Base-by-base conservation (phyloP, 2,113 vertebrate genomes). In the Channa maculata region DNA sequence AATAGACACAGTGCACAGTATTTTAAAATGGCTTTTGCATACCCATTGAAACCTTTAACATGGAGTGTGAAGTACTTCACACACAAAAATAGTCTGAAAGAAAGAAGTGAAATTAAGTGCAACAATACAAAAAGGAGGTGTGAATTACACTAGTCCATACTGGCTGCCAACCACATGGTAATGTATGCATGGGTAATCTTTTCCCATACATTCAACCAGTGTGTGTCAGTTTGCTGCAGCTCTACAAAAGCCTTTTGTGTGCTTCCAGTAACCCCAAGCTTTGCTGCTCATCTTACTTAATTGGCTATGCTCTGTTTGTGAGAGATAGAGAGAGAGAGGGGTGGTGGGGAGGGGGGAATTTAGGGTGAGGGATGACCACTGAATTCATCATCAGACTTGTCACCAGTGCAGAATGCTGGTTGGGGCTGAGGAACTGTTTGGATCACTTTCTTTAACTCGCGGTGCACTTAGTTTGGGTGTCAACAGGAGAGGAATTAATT, bases 241-340 rank as follows among this genome's bases (percentile, higher is more conserved):
- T 14, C 8, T 13, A 92, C 89, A 92, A 90, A 86, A 82, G 84
- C 81, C 85, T 82, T 91, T 93, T 93, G 91, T 93, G 66, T 68
- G 78, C 67, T 92, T 92, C 87, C 90, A 90, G 91, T 91, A 91
- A 92, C 65, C 46, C 73, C 80, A 81, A 83, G 90, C 85, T 66
- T 77, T 88, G 60, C 73, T 77, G 83, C 81, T 86, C 86, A 85
- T 80, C 84, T 86, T 66, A 75, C 78, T 86, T 92, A 88, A 93
- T 91, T 91, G 88, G 89, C 89, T 80, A 85, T 91, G 89, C 88
- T 83, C 81, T 86, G 86, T 82, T 90, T 88, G 88, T 53, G 64
- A 33, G 65, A 45, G 37, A 8, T 33, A 3, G 46, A 24, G 43
- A 9, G 38, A 53, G 36, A 59, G 14, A 44, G 3, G 45, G 39